Percentiles rank a stretch among this genome's conserved stretches.
Conservation (phyloP, 2,797 vertebrate species). For the Furcifer pardalis region DNA sequence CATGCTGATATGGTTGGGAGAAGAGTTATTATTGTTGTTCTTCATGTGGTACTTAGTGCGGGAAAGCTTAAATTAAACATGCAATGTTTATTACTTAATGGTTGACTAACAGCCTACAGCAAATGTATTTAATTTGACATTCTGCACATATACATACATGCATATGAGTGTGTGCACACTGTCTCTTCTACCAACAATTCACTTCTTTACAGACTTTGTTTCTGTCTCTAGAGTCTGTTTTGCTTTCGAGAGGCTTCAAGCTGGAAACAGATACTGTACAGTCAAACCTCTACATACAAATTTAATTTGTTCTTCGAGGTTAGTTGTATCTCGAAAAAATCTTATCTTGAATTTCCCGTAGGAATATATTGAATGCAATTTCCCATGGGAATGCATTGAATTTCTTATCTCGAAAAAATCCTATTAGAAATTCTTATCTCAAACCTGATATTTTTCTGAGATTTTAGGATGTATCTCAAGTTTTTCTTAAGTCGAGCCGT, state of each 20-base stretch:
- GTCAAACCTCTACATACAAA: too few species aligned
- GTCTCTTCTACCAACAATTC: neutral
- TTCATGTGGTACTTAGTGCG: slow-evolving; percentile 43
- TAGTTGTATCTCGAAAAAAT: too few species aligned
- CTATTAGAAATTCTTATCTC: too few species aligned
- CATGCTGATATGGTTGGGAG: slow-evolving; percentile 36
- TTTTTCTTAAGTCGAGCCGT: too few species aligned
- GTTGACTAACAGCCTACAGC: slow-evolving; percentile 35
- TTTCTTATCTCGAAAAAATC: too few species aligned
- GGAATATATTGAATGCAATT: too few species aligned
- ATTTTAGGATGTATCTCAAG: too few species aligned
- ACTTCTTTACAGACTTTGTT: neutral
- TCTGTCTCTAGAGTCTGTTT: neutral
- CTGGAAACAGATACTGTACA: neutral
- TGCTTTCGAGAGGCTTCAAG: neutral
- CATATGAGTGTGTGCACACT: neutral
- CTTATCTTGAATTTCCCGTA: too few species aligned
- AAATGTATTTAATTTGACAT: slow-evolving; percentile 37
- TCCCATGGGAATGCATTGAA: too few species aligned
- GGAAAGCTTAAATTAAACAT: slow-evolving; percentile 57
- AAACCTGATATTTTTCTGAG: too few species aligned
- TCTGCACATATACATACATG: fast-evolving
- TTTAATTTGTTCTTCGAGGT: too few species aligned
- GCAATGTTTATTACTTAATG: slow-evolving; percentile 41
- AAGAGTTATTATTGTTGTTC: slow-evolving; percentile 53